Evolutionary conservation across 30 jellyfish, hydroid and myxozoan genomes (phyloP), one percentile per base, ranked within the genome.

Genomic region (Turritopsis dohrnii): DNA sequence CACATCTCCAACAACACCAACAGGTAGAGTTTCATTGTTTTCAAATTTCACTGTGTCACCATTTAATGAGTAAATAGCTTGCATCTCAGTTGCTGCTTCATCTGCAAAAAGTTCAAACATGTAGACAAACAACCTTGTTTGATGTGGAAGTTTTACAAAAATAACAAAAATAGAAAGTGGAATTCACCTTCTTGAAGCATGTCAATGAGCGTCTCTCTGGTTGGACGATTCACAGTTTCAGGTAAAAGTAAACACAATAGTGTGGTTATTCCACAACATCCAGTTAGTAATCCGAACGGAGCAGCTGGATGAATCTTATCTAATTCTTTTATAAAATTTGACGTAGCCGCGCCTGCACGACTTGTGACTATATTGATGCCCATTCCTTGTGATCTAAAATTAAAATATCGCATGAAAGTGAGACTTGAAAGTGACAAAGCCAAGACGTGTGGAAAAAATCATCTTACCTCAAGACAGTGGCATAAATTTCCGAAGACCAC

Each of bases 381-480:
- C 85, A 79, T 79, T 25, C 85, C 85, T 79, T 79, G 85, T 79
- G 85, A 20, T 79, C 85, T 79, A 52, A 28, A 74, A 28, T n/a
- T 8, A 24, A 30, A 74, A 21, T 69, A 5, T 3, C 5, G 30
- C 16, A 21, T 8, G 77, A 23, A 69, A 9, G 60, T 41, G 60
- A 41, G 9, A 75, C 54, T 69, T n/a, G 22, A 69, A 69, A 69
- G 30, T 69, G n/a, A n/a, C n/a, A n/a, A n/a, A n/a, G n/a, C n/a
- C n/a, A n/a, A n/a, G n/a, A n/a, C n/a, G n/a, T n/a, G n/a, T n/a
- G n/a, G n/a, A n/a, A n/a, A n/a, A n/a, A n/a, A n/a, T n/a, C n/a
- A n/a, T n/a, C 17, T 25, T 65, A 92, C 97, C 97, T 92, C 77
- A 92, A 83, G n/a, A 87, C 29, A 4, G 97, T 92, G 28, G 97